These are phyloP conservation scores for Campoletis sonorensis DNA, from an alignment of 1,140 invertebrate genomes.

Conservation along the genomic window DNA sequence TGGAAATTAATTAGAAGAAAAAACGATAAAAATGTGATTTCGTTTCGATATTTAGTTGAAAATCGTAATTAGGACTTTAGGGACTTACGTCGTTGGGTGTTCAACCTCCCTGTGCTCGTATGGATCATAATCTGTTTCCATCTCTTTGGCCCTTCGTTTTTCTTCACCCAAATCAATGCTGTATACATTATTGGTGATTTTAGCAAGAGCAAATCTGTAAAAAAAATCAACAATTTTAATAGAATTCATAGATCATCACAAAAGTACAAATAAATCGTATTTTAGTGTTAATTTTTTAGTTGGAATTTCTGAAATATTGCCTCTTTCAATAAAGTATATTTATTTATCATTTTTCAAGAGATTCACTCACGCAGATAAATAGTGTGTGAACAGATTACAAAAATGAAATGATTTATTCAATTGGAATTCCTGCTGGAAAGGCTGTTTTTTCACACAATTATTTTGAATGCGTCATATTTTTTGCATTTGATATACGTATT, in stretches of 20 bases:
- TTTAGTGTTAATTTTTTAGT: not conserved
- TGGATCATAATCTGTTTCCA: constrained; percentile 79
- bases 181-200: constrained; percentile 60
- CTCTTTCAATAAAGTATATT: no score
- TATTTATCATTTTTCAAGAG: no score
- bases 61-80: not conserved
- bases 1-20: constrained; percentile 47
- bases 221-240: not conserved
- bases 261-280: no score
- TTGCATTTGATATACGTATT: no score
- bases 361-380: no score
- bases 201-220: constrained; percentile 60
- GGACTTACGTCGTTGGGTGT: constrained; percentile 84
- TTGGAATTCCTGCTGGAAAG: no score
- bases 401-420: no score
- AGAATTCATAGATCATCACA: no score
- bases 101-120: constrained; percentile 81
- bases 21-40: not conserved
- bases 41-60: not conserved
- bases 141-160: constrained; percentile 66
- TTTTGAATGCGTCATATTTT: no score
- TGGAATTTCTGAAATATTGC: not conserved
- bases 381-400: no score
- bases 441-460: no score
- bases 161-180: constrained; percentile 76